Conservation (phyloP, 1,140 invertebrate genomes). For the Drosophila pectinifera region DNA sequence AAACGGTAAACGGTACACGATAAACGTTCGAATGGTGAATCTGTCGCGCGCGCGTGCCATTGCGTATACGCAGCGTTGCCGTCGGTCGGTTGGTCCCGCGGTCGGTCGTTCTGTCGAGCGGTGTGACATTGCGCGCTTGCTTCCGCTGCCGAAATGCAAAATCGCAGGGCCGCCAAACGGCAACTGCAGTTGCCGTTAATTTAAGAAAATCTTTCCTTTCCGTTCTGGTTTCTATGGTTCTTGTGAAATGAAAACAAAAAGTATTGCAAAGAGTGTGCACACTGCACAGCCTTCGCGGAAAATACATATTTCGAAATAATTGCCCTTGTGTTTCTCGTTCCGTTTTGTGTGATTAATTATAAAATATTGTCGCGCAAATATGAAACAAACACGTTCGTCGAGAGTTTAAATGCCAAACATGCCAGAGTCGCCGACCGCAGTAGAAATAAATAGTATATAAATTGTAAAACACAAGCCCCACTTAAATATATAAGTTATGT, state of each 20-base stretch:
- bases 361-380: slow-evolving; percentile 71
- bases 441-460: slow-evolving; percentile 23
- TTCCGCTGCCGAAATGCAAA: slow-evolving; percentile 47
- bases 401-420: slow-evolving; percentile 28
- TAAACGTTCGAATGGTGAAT: slow-evolving; percentile 41
- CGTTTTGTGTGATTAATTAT: slow-evolving; percentile 47
- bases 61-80: slow-evolving; percentile 76
- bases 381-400: slow-evolving; percentile 63
- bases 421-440: no score
- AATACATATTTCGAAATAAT: slow-evolving; percentile 49
- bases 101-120: not conserved
- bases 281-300: slow-evolving; percentile 41
- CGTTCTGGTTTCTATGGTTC: slow-evolving; percentile 4
- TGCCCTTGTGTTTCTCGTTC: slow-evolving; percentile 46
- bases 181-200: slow-evolving; percentile 39
- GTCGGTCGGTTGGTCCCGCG: slow-evolving; percentile 10
- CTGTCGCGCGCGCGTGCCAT: slow-evolving; percentile 62
- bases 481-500: slow-evolving; percentile 43
- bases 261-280: slow-evolving; percentile 25
- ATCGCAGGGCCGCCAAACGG: slow-evolving; percentile 30
- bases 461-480: slow-evolving; percentile 23
- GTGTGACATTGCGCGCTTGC: slow-evolving; percentile 35
- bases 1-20: slow-evolving; percentile 51
- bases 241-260: slow-evolving; percentile 31
- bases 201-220: slow-evolving; percentile 30